phyloP scores from a whole-genome alignment of 2,888 invertebrate species.

The Trichopoda pennipes region DNA sequence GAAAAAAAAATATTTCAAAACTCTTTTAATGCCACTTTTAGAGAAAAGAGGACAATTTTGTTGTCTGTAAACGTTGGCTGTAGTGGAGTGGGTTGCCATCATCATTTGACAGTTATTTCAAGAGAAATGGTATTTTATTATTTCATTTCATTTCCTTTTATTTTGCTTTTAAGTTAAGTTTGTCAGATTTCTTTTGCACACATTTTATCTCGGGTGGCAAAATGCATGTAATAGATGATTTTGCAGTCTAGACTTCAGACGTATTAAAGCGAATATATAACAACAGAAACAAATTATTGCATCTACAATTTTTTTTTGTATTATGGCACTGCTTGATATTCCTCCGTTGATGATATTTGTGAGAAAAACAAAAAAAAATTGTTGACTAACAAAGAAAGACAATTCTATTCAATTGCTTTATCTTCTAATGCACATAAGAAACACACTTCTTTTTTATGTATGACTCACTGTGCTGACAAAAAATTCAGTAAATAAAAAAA shows the following conservation, averaged over 20 bases:
- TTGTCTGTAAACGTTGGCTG: neutral
- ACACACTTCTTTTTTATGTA: neutral
- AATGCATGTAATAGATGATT: slow-evolving; percentile 36
- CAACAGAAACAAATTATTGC: slow-evolving; percentile 17
- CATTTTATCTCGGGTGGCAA: slow-evolving; percentile 9
- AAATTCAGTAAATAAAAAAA: neutral
- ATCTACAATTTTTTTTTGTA: neutral
- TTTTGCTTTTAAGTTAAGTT: neutral
- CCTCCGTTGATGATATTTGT: slow-evolving; percentile 25
- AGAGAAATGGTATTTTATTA: slow-evolving; percentile 33
- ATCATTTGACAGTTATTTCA: slow-evolving; percentile 34
- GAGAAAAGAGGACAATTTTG: neutral
- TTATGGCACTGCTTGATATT: neutral
- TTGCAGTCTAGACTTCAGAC: slow-evolving; percentile 63
- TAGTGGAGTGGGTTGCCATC: slow-evolving; percentile 31
- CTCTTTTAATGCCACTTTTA: neutral
- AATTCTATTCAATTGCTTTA: slow-evolving; percentile 18
- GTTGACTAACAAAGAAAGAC: slow-evolving; percentile 31
- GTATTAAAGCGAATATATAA: slow-evolving; percentile 41
- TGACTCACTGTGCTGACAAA: neutral
- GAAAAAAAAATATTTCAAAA: neutral
- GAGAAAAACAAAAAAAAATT: neutral
- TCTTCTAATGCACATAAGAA: slow-evolving; percentile 2
- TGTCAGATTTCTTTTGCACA: slow-evolving; percentile 33
- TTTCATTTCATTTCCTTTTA: slow-evolving; percentile 6